Conservation (phyloP, 2,797 vertebrate genomes). For the Microtus agrestis region DNA sequence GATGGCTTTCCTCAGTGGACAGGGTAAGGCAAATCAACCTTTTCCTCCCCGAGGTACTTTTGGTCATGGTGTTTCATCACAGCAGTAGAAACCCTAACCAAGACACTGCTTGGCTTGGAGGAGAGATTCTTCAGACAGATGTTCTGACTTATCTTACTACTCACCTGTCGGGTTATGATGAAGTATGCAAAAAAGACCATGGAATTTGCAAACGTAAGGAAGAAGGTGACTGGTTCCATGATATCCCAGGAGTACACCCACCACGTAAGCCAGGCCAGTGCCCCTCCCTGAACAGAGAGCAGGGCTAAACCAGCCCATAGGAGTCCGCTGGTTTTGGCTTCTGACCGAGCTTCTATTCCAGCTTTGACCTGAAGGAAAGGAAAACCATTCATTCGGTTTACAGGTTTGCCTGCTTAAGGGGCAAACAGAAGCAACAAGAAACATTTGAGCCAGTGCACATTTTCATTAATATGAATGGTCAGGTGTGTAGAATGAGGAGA, state of each 20-base stretch:
- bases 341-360: slow-evolving; percentile 87
- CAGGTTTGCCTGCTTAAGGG: not conserved
- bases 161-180: slow-evolving; percentile 94
- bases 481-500: not conserved
- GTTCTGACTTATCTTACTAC: slow-evolving; percentile 33
- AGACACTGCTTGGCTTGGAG: not conserved
- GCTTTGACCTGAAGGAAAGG: slow-evolving; percentile 90
- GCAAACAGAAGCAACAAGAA: not conserved
- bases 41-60: not conserved
- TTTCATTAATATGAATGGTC: not conserved
- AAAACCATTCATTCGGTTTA: not conserved
- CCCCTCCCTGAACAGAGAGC: slow-evolving; percentile 94
- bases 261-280: slow-evolving; percentile 97
- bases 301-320: slow-evolving; percentile 94
- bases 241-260: slow-evolving; percentile 99
- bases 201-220: slow-evolving; percentile 95
- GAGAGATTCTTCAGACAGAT: not conserved
- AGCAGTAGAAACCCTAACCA: not conserved
- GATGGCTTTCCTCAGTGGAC: not conserved
- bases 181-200: slow-evolving; percentile 95
- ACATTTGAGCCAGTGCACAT: not conserved
- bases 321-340: slow-evolving; percentile 88
- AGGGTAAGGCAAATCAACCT: not conserved
- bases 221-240: slow-evolving; percentile 98
- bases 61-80: not conserved